Conservation (phyloP, 2,888 invertebrate species). For the Lochmaea capreae region DNA sequence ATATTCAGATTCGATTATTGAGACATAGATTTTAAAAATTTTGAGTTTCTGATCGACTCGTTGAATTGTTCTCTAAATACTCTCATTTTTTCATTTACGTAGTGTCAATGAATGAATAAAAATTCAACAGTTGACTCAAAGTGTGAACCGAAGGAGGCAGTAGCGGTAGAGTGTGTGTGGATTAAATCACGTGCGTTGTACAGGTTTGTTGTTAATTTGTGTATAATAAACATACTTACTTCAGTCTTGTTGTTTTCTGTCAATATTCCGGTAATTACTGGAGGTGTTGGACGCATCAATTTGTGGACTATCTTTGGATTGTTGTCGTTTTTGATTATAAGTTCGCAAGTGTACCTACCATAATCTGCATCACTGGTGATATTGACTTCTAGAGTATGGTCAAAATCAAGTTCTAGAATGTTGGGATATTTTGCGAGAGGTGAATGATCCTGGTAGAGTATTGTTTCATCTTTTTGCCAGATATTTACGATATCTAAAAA, state of each 20-base stretch:
- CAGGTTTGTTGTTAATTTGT: too few species aligned
- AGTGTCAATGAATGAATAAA: too few species aligned
- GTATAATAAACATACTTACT: slow-evolving; percentile 44
- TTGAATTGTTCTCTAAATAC: too few species aligned
- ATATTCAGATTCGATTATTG: too few species aligned
- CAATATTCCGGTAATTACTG: slow-evolving; percentile 53
- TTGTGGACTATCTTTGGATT: slow-evolving; percentile 52
- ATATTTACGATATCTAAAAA: slow-evolving; percentile 47
- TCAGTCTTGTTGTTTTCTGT: slow-evolving; percentile 49
- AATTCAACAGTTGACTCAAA: too few species aligned
- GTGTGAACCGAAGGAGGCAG: too few species aligned
- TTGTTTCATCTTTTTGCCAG: slow-evolving; percentile 52
- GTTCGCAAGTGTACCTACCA: slow-evolving; percentile 57
- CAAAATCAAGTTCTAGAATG: slow-evolving; percentile 35
- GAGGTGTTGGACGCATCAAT: slow-evolving; percentile 47
- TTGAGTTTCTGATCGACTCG: too few species aligned
- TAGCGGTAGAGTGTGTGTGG: too few species aligned
- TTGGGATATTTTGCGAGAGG: slow-evolving; percentile 43
- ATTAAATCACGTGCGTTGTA: too few species aligned
- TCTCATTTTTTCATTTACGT: too few species aligned
- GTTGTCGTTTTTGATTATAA: slow-evolving; percentile 46
- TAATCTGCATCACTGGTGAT: slow-evolving; percentile 48
- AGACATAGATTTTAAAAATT: too few species aligned
- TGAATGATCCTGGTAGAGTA: slow-evolving; percentile 50
- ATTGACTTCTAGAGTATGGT: slow-evolving; percentile 48